Base-by-base conservation (phyloP, 2,797 vertebrate genomes). In the Phoeniculus purpureus region DNA sequence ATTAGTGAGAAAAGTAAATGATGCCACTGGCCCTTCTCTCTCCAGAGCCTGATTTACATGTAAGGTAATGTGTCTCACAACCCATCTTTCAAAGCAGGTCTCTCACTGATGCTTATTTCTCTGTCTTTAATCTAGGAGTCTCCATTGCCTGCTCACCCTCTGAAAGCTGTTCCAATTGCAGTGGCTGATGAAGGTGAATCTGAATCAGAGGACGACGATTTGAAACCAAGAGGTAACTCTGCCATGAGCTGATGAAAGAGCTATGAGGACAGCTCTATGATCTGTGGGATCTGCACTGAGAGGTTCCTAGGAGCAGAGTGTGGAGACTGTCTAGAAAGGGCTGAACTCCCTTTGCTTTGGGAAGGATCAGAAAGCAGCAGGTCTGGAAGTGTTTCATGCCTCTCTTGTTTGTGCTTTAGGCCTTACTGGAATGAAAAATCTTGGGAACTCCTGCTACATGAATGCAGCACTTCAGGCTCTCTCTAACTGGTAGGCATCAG, bases 391-490 rank as follows among this genome's bases (percentile, higher is more conserved):
- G 73, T 64, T 60, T 84, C 23, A 50, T 22, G 10, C n/a, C 32
- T 68, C 66, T 80, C 74, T 67, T 81, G 7, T 87, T 83, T 95
- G 51, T 81, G 62, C 52, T 93, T 83, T 79, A 99, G 99, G 99
- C 85, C 98, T 99, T 94, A 99, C 99, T 8, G 99, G 99, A 93
- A 99, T 99, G 99, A 99, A 99, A 97, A 99, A 99, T 93, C 99
- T 99, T 7, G 99, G 99, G 64, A 99, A 99, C 96, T 99, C 99
- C n/a, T 99, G 99, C 97, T 99, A 99, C 97, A 99, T 99, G 99
- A 99, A 99, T 5, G 99, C 99, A 16, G 99, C 99, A 27, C 97
- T 99, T 76, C 99, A 99, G 95, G 99, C 99, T 21, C 97, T 99
- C 85, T 99, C 99, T 73, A 99, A 99, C 97, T 99, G 99, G 99